Evolutionary conservation across 2,113 vertebrate species (phyloP).

Genomic region (Catharus minimus): DNA sequence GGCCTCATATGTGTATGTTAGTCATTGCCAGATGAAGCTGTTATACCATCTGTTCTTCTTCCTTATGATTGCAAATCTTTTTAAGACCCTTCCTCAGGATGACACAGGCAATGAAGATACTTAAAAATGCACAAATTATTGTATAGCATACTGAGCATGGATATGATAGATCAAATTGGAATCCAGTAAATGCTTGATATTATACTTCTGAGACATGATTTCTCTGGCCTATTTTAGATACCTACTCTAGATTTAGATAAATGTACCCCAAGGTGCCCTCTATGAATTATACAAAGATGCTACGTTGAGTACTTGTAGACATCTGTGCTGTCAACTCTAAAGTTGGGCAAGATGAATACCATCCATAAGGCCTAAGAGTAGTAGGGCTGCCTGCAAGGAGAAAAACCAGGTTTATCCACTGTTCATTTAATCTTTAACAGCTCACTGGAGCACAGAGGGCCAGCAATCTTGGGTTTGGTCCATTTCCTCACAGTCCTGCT

Average conservation of each 20-base stretch:
- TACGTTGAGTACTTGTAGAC: neutral
- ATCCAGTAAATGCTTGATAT: conserved; percentile 22
- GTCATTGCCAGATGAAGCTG: conserved; percentile 66
- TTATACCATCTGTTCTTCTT: conserved; percentile 63
- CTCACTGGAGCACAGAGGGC: neutral
- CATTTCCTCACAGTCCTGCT: neutral
- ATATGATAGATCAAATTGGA: conserved; percentile 28
- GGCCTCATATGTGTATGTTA: conserved; percentile 42
- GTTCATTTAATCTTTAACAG: conserved; percentile 7
- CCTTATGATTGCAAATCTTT: conserved; percentile 63
- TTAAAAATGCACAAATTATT: conserved; percentile 46
- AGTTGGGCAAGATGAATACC: conserved; percentile 48
- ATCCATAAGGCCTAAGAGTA: conserved; percentile 48
- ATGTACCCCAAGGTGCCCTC: conserved; percentile 45
- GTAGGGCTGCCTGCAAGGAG: conserved; percentile 14
- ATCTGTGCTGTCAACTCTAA: conserved; percentile 46
- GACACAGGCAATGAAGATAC: conserved; percentile 46
- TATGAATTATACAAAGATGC: conserved; percentile 38
- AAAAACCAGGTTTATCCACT: neutral
- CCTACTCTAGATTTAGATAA: conserved; percentile 34
- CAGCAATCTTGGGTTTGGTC: neutral
- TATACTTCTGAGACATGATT: conserved; percentile 33
- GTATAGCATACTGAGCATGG: conserved; percentile 3
- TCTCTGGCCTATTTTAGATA: conserved; percentile 20
- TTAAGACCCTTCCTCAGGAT: conserved; percentile 63